Evolutionary conservation across 2,797 vertebrate genomes (phyloP), one percentile per base, ranked within the genome.

Genomic region (Bufotes viridis): DNA sequence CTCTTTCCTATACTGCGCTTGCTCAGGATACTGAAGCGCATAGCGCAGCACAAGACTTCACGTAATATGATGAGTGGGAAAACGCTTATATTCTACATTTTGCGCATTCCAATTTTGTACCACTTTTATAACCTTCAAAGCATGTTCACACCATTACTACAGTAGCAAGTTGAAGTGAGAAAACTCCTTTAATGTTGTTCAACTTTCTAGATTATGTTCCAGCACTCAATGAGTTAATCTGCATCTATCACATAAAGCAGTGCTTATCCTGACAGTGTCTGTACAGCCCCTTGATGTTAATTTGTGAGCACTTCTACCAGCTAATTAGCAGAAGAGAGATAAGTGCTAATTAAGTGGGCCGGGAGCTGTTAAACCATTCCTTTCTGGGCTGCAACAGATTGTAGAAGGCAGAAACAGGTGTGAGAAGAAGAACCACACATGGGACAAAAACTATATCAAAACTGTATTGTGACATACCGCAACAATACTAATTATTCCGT

Each of bases 271-370:
- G 60, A 57, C 58, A 69, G 24, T 82, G 78, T 65, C 69, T 89
- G 78, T 69, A 26, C 87, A 80, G 70, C n/a, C 79, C 87, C 70
- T 7, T 0, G 83, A 88, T 90, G 89, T 79, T 0, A n/a, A 89
- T 74, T 8, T 69, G 58, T 82, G 82, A 87, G 72, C 80, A 61
- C 75, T 88, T 90, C 74, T 87, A 85, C 86, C 0, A 79, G 82
- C 82, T 7, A 4, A n/a, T 82, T 81, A 89, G 61, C 3, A 3
- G 69, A 57, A 90, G 85, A 91, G 87, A 90, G 86, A 82, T 65
- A 89, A 92, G 90, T 34, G 78, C 72, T 85, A 29, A 84, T 90
- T 88, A 90, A 57, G 88, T 81, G 86, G 22, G 79, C 76, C 87
- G 0, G 78, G 72, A 86, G 75, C 88, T 76, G 51, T 84, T 72